A percentile compares a stretch with the other conserved stretches of the same genome.
phyloP scores from a whole-genome alignment of 2,797 vertebrate genomes.

The Diceros bicornis region DNA sequence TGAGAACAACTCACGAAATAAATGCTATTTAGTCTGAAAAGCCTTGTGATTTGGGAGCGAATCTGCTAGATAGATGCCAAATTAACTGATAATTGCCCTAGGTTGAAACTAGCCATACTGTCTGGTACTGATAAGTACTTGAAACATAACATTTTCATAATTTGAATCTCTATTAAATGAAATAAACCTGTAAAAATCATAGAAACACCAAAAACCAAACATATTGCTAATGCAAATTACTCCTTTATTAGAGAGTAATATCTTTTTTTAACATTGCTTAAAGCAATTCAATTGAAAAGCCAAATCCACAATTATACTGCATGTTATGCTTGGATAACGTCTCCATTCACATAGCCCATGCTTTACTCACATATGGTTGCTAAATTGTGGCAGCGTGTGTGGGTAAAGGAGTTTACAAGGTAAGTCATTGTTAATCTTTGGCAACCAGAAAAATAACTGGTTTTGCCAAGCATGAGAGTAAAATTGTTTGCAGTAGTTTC shows the following conservation, averaged over 20 bases:
- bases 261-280: constrained; percentile 43
- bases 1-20: constrained; percentile 72
- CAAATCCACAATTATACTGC: constrained; percentile 52
- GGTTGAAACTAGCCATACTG: constrained; percentile 69
- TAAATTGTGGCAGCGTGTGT: not conserved
- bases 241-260: constrained; percentile 65
- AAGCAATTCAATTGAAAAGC: constrained; percentile 62
- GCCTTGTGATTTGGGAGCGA: constrained; percentile 66
- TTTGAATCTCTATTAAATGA: constrained; percentile 78
- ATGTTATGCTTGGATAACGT: not conserved
- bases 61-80: constrained; percentile 71
- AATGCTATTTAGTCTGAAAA: constrained; percentile 77
- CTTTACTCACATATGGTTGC: not conserved
- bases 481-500: not conserved
- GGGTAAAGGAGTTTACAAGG: not conserved
- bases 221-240: constrained; percentile 69
- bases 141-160: constrained; percentile 74
- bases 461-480: not conserved
- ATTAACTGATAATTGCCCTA: constrained; percentile 79
- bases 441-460: not conserved
- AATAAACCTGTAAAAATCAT: constrained; percentile 71
- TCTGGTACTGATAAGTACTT: constrained; percentile 74
- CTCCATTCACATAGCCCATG: not conserved
- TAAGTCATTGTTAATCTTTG: constrained; percentile 42
- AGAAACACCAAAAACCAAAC: constrained; percentile 44